phyloP scores from a whole-genome alignment of 2,113 vertebrate species.

The Mirounga angustirostris region DNA sequence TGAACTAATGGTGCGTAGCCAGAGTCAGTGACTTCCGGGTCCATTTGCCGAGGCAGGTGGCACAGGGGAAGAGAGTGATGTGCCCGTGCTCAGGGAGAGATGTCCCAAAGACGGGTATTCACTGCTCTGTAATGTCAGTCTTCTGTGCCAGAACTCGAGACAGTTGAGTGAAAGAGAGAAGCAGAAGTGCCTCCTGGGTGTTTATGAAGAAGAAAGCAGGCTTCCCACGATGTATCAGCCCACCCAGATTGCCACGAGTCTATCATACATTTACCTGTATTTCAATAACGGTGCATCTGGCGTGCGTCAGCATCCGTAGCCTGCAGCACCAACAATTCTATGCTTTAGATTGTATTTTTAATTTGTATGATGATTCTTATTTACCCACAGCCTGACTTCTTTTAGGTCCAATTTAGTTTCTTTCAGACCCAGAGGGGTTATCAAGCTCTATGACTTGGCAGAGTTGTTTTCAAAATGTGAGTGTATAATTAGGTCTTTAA shows the following conservation, averaged over 20 bases:
- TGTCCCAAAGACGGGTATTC: conserved; percentile 23
- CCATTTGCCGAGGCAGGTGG: neutral
- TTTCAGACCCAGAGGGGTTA: conserved; percentile 68
- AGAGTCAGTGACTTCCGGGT: conserved; percentile 15
- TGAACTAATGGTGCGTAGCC: neutral
- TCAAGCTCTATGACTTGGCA: conserved; percentile 33
- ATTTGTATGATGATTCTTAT: conserved; percentile 77
- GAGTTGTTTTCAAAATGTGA: conserved; percentile 55
- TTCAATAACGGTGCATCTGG: conserved; percentile 27
- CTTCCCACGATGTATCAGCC: conserved; percentile 63
- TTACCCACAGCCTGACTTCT: conserved; percentile 74
- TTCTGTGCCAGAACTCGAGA: conserved; percentile 63
- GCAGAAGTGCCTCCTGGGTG: conserved; percentile 61
- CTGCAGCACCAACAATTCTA: conserved; percentile 47
- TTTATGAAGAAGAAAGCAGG: conserved; percentile 68
- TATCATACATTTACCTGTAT: conserved; percentile 31
- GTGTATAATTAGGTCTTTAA: conserved; percentile 57
- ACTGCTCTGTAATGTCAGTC: conserved; percentile 54
- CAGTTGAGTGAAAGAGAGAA: neutral
- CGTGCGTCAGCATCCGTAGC: conserved; percentile 51
- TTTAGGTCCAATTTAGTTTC: conserved; percentile 74
- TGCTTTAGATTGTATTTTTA: conserved; percentile 66
- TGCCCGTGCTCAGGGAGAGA: neutral
- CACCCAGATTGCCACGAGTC: conserved; percentile 64
- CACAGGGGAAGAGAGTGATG: neutral